These are phyloP conservation scores for Plutella xylostella DNA, from an alignment of 2,888 invertebrate genomes.

Conservation along the genomic window DNA sequence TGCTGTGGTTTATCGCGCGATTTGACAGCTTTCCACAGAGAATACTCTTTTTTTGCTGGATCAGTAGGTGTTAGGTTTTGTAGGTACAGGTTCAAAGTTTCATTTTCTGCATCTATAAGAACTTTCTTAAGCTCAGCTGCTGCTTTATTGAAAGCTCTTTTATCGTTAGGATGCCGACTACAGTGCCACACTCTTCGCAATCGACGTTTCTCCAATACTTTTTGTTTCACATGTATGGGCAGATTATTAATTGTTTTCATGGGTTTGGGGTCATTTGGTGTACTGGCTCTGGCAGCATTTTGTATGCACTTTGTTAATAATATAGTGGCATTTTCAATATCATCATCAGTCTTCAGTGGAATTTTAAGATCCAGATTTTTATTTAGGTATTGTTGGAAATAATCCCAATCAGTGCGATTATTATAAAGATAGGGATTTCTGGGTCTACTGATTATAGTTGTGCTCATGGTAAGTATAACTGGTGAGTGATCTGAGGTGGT, in stretches of 20 bases:
- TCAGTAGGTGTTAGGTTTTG: background rate
- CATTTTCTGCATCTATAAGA: background rate
- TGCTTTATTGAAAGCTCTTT: background rate
- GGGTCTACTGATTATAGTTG: background rate
- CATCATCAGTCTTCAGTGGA: constrained; percentile 2
- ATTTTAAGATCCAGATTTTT: background rate
- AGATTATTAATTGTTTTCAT: background rate
- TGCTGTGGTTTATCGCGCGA: constrained; percentile 12
- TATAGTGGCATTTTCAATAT: background rate
- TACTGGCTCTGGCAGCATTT: background rate
- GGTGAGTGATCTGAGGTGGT: constrained; percentile 6
- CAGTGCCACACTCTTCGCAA: constrained; percentile 3
- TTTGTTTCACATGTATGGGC: background rate
- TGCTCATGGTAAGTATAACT: background rate
- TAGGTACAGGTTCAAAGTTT: constrained; percentile 10
- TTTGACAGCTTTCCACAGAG: constrained; percentile 20
- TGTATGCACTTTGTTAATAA: constrained; percentile 1
- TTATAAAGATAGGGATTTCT: background rate
- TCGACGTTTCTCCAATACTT: background rate
- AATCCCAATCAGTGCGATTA: constrained; percentile 4
- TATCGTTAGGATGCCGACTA: background rate
- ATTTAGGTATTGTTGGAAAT: background rate
- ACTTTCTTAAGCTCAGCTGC: background rate
- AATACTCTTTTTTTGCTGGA: constrained; percentile 11
- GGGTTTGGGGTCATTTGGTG: background rate